These are phyloP conservation scores for Phoxinus phoxinus DNA, from an alignment of 2,113 vertebrate species.

Conservation along the genomic window DNA sequence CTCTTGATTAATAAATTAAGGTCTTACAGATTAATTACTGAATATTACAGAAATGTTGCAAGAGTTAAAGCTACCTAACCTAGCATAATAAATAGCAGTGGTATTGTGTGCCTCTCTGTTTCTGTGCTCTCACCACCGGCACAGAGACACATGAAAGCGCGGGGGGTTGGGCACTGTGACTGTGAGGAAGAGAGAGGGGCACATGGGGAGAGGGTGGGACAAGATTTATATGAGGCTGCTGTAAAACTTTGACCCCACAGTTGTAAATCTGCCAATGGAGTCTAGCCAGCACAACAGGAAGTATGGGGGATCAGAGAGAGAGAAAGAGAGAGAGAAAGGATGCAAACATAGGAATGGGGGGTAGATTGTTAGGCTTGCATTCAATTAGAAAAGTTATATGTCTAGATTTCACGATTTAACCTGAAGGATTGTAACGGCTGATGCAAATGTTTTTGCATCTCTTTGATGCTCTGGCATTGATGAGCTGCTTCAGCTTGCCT, in stretches of 20 bases:
- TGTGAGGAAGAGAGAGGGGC: conserved; percentile 59
- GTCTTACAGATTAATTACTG: not conserved
- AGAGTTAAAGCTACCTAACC: not conserved
- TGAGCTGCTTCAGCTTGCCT: not conserved
- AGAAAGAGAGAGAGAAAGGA: not conserved
- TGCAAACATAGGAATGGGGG: not conserved
- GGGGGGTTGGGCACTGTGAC: conserved; percentile 57
- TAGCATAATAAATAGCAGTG: not conserved
- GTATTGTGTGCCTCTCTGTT: not conserved
- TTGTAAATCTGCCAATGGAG: conserved; percentile 83
- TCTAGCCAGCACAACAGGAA: conserved; percentile 82
- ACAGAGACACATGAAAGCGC: conserved; percentile 44
- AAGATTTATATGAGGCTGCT: conserved; percentile 80
- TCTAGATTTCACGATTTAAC: not conserved
- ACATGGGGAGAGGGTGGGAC: conserved; percentile 44
- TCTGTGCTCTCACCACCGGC: conserved; percentile 27
- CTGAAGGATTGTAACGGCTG: not conserved
- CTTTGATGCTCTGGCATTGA: not conserved
- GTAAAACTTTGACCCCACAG: conserved; percentile 81
- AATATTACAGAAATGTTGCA: not conserved
- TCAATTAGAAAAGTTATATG: conserved; percentile 9
- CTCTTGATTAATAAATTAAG: not conserved
- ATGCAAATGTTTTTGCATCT: not conserved
- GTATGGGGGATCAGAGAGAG: conserved; percentile 61
- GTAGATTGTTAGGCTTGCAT: conserved; percentile 18